phyloP scores from a whole-genome alignment of 2,888 invertebrate species.

The Cheilosia vernalis region DNA sequence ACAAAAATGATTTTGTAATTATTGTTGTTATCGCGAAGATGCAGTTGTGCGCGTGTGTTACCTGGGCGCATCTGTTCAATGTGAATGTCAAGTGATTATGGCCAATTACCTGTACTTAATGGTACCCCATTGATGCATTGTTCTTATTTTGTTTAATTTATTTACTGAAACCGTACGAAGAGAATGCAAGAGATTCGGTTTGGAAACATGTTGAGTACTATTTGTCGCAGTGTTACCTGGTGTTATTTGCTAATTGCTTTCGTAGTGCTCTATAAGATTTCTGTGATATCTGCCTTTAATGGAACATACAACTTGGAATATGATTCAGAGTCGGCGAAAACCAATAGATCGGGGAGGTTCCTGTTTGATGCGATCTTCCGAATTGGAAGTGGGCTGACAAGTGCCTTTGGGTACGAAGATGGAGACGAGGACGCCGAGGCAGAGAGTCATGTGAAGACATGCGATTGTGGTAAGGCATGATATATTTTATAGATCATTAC shows the following conservation, averaged over 20 bases:
- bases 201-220: slow-evolving; percentile 58
- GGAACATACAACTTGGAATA: slow-evolving; percentile 31
- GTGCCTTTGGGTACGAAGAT: slow-evolving; percentile 84
- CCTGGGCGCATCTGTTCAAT: slow-evolving; percentile 48
- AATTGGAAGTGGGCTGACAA: slow-evolving; percentile 84
- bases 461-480: slow-evolving; percentile 89
- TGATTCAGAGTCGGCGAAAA: slow-evolving; percentile 20
- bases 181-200: slow-evolving; percentile 1
- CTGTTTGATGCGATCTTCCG: slow-evolving; percentile 90
- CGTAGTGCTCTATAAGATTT: slow-evolving; percentile 46
- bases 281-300: slow-evolving; percentile 65
- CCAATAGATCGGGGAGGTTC: slow-evolving; percentile 87
- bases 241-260: slow-evolving; percentile 53
- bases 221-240: slow-evolving; percentile 43
- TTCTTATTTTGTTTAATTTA: slow-evolving; percentile 6
- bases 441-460: slow-evolving; percentile 86
- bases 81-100: slow-evolving; percentile 62
- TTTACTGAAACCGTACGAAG: slow-evolving; percentile 4
- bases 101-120: slow-evolving; percentile 21
- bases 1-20: slow-evolving; percentile 48
- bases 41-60: slow-evolving; percentile 50
- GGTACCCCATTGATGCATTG: slow-evolving; percentile 24
- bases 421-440: slow-evolving; percentile 86
- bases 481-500: too few relatives aligned
- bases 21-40: slow-evolving; percentile 8